phyloP scores from a whole-genome alignment of 2,888 invertebrate genomes.

The Xestoiulus laeticollis region DNA sequence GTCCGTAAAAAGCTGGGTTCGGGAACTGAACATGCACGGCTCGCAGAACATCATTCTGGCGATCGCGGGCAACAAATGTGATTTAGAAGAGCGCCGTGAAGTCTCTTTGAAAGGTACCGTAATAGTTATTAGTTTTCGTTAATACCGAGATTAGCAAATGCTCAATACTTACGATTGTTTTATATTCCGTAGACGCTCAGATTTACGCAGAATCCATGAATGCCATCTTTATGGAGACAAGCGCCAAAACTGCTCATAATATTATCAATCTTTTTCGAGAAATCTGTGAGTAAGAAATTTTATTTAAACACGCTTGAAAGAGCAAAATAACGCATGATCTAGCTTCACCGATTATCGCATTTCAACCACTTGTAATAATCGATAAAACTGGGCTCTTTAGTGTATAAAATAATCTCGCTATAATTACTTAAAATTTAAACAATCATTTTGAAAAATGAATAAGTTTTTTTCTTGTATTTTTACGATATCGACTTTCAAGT shows the following conservation, averaged over 20 bases:
- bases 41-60: slow-evolving; percentile 63
- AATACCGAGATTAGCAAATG: neutral
- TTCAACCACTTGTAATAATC: too few species aligned
- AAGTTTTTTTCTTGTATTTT: too few species aligned
- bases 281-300: slow-evolving; percentile 61
- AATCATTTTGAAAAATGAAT: too few species aligned
- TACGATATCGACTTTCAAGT: too few species aligned
- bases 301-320: neutral
- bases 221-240: slow-evolving; percentile 65
- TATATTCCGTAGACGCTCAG: slow-evolving; percentile 61
- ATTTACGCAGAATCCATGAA: slow-evolving; percentile 63
- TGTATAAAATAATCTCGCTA: too few species aligned
- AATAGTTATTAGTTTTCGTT: neutral
- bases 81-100: slow-evolving; percentile 64
- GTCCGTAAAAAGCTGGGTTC: slow-evolving; percentile 64
- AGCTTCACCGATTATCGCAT: too few species aligned
- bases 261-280: slow-evolving; percentile 63
- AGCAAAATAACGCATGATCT: too few species aligned
- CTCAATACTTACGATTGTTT: neutral
- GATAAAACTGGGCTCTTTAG: too few species aligned
- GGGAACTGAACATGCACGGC: slow-evolving; percentile 63
- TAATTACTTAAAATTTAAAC: too few species aligned
- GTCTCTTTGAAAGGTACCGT: slow-evolving; percentile 61
- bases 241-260: slow-evolving; percentile 64
- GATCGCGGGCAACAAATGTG: slow-evolving; percentile 66